phyloP scores from a whole-genome alignment of 2,888 invertebrate species.

The Nomada fabriciana region DNA sequence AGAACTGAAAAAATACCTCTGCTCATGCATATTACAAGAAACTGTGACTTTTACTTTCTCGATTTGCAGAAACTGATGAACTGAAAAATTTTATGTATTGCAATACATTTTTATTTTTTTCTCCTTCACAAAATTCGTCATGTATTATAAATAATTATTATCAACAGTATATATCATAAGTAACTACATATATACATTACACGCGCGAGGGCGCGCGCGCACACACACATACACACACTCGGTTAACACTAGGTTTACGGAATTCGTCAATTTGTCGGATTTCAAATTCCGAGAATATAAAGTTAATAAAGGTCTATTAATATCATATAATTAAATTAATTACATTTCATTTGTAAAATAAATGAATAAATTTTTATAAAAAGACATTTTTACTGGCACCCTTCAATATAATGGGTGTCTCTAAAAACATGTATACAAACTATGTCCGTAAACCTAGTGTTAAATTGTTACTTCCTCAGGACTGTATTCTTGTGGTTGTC shows the following conservation, averaged over 20 bases:
- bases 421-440: slow-evolving; percentile 6
- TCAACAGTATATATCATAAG: slow-evolving; percentile 38
- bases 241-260: no score
- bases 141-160: slow-evolving; percentile 7
- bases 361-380: no score
- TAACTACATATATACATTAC: slow-evolving; percentile 2
- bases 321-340: no score
- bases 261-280: no score
- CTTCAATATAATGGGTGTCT: neutral
- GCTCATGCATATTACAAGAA: slow-evolving; percentile 17
- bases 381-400: neutral
- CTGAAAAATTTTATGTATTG: slow-evolving; percentile 29
- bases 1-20: neutral
- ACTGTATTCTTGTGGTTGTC: slow-evolving; percentile 51
- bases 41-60: slow-evolving; percentile 34
- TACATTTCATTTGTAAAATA: no score
- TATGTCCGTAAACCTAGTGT: neutral
- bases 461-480: slow-evolving; percentile 40
- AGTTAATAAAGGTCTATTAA: no score
- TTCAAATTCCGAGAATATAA: no score
- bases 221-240: no score
- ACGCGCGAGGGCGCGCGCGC: no score
- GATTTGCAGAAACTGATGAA: slow-evolving; percentile 23
- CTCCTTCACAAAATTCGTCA: slow-evolving; percentile 17
- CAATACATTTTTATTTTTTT: slow-evolving; percentile 31